Evolutionary conservation across 2,797 vertebrate species (phyloP).

Genomic region (Philypnodon macrostomus): DNA sequence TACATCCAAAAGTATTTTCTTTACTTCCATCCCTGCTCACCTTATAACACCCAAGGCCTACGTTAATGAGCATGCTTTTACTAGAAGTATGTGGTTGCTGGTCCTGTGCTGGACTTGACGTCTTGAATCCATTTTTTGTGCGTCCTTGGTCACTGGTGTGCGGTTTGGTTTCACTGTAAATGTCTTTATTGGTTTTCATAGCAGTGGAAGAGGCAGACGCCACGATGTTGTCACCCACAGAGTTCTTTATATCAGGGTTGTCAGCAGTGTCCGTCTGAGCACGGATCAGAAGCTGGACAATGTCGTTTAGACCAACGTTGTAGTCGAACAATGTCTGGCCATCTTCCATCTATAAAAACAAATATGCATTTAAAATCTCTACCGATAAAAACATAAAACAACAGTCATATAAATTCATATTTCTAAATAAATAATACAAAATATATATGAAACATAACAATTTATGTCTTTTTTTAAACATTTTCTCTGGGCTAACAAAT

Average conservation of each 20-base stretch:
- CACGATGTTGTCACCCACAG: slow-evolving; percentile 47
- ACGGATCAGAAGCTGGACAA: slow-evolving; percentile 95
- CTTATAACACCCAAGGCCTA: slow-evolving; percentile 93
- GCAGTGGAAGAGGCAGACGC: slow-evolving; percentile 38
- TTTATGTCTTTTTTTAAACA: not conserved
- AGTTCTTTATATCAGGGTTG: slow-evolving; percentile 71
- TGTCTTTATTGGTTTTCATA: slow-evolving; percentile 57
- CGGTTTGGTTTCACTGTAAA: slow-evolving; percentile 52
- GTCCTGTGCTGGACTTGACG: slow-evolving; percentile 67
- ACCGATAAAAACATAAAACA: no score
- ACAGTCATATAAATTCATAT: no score
- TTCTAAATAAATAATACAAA: no score
- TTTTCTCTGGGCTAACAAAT: slow-evolving; percentile 13
- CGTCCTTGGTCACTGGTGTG: slow-evolving; percentile 71
- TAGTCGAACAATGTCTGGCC: slow-evolving; percentile 98
- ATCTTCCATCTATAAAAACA: slow-evolving; percentile 88
- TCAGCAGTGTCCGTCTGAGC: slow-evolving; percentile 86
- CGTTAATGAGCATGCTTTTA: slow-evolving; percentile 82
- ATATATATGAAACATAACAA: not conserved
- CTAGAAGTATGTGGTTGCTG: slow-evolving; percentile 87
- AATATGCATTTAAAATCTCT: no score
- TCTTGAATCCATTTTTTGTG: slow-evolving; percentile 84
- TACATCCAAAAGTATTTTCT: not conserved
- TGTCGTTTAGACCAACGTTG: slow-evolving; percentile 97
- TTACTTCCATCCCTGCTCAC: slow-evolving; percentile 65